Evolutionary conservation across 2,113 vertebrate species (phyloP), one percentile per base, ranked within the genome.

Genomic region (Oreochromis aureus): DNA sequence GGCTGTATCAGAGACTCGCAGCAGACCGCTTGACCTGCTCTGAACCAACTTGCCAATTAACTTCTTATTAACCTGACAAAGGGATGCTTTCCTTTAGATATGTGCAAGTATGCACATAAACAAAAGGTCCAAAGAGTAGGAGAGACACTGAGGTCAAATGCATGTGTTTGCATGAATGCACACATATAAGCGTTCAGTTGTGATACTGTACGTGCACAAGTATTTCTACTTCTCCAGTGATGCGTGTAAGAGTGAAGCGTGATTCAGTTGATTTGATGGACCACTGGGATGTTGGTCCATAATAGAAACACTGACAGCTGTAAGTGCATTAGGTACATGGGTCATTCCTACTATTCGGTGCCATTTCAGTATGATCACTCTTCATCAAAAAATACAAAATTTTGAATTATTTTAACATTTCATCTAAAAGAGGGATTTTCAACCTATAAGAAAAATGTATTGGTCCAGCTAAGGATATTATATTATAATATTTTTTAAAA

Each of bases 1-100:
- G 54, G 69, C 22, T n/a, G 12, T 69, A 89, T 87, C 84, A 83
- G 86, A 48, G 30, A 79, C 80, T 22, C 1, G 32, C 84, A 91
- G 89, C 82, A 63, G 69, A 89, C 84, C 4, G n/a, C 71, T 80
- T 83, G 80, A 88, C 61, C 83, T 24, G 7, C 39, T 56, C 80
- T 90, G 80, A 56, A 76, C 11, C 80, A 85, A 58, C 86, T 54
- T 19, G 41, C 69, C 88, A 92, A 90, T 94, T 90, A 91, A 84
- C 36, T 56, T 79, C 71, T 84, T 82, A 87, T 59, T 78, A 78
- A 51, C 79, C 59, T 46, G 78, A 83, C 79, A 81, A 89, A 81
- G 30, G 36, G 63, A 76, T 39, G 56, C 18, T 9, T 81, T 81
- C 69, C 58, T 66, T 81, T 51, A 58, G 22, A 69, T 76, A 13